Conservation (phyloP, 2,113 vertebrate genomes). For the Henicopernis longicauda region DNA sequence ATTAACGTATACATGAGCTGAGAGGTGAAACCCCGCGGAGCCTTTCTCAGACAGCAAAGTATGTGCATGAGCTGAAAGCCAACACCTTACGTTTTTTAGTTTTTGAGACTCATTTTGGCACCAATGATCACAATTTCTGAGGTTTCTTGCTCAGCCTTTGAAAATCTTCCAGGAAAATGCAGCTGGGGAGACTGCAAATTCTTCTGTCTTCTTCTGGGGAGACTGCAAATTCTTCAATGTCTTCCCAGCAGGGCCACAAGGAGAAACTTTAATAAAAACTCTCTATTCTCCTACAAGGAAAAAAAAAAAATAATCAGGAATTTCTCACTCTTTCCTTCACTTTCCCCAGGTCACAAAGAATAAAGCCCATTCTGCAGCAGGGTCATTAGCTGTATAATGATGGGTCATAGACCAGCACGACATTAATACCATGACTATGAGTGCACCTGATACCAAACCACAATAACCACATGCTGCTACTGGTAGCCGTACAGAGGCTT, state of each 20-base stretch:
- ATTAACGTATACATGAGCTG: background rate
- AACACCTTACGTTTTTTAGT: rapidly evolving
- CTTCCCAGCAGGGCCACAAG: background rate
- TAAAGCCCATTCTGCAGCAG: background rate
- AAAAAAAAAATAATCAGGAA: background rate
- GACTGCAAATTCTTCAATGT: background rate
- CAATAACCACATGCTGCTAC: background rate
- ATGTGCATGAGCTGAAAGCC: background rate
- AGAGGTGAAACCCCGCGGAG: background rate
- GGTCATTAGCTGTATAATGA: background rate
- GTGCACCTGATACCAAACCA: background rate
- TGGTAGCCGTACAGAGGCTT: background rate
- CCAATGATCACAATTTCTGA: background rate
- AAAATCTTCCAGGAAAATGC: background rate
- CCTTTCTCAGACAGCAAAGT: background rate
- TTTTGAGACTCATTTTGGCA: background rate
- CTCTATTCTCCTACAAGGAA: background rate
- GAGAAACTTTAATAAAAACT: background rate
- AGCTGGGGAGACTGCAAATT: background rate
- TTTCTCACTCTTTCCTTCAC: background rate
- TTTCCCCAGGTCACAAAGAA: background rate
- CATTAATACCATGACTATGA: background rate
- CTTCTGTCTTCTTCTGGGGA: background rate
- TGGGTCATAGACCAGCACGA: background rate
- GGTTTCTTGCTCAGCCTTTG: background rate